Evolutionary conservation across 2,113 vertebrate genomes (phyloP).

Genomic region (Eurystomus gularis): DNA sequence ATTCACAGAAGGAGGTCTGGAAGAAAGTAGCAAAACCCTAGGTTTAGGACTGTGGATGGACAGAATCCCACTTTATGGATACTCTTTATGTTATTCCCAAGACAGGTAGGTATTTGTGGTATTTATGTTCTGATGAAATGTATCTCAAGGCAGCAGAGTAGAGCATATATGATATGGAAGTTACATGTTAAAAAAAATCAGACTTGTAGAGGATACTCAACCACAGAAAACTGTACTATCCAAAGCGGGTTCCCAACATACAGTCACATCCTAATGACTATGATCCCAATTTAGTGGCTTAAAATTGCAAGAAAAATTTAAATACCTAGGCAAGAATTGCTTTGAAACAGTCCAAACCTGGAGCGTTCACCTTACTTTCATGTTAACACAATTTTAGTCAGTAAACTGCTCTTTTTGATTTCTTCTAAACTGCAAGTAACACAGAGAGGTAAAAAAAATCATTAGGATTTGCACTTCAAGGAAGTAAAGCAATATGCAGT

Average conservation of each 20-base stretch:
- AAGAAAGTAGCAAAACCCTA: not conserved
- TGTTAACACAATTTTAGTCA: not conserved
- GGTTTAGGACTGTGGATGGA: not conserved
- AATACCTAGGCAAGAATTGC: not conserved
- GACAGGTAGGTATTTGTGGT: not conserved
- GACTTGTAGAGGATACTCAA: not conserved
- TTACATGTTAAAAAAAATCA: not conserved
- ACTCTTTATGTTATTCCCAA: not conserved
- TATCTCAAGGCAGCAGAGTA: not conserved
- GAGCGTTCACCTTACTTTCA: not conserved
- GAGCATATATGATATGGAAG: not conserved
- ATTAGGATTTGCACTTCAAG: not conserved
- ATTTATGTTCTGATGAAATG: not conserved
- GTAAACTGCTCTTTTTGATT: not conserved
- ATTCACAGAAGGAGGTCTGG: not conserved
- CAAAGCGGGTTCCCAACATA: not conserved
- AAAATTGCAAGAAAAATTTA: not conserved
- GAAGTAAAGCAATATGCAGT: not conserved
- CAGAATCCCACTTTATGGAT: not conserved
- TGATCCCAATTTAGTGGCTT: not conserved
- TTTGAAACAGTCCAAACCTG: not conserved
- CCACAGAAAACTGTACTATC: not conserved
- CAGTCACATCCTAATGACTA: not conserved
- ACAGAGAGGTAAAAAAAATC: not conserved
- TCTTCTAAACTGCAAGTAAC: not conserved